Percentiles rank a stretch among this genome's conserved stretches.
Evolutionary conservation across 2,888 invertebrate species (phyloP).

Genomic region (Nymphalis c-album): DNA sequence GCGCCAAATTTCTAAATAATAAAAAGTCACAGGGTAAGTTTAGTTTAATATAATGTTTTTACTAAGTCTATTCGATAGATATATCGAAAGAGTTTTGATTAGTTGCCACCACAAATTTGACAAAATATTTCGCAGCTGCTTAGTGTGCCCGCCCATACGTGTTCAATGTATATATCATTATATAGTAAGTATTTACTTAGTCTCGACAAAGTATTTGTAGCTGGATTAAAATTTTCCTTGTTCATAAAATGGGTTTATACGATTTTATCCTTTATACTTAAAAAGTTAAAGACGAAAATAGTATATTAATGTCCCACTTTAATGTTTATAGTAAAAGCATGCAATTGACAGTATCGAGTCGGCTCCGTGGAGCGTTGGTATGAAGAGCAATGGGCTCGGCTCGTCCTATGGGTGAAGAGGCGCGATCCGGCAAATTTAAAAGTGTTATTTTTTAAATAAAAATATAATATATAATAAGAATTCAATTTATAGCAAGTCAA

Average conservation of each 20-base stretch:
- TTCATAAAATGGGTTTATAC: conserved; percentile 14
- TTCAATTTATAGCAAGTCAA: too few relatives aligned
- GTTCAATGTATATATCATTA: conserved; percentile 38
- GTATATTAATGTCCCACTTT: conserved; percentile 16
- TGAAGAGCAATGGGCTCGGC: conserved; percentile 44
- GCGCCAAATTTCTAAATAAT: too few relatives aligned
- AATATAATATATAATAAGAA: too few relatives aligned
- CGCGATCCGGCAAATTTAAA: conserved; percentile 39
- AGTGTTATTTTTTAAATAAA: too few relatives aligned
- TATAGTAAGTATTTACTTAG: conserved; percentile 40
- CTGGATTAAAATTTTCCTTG: conserved; percentile 40
- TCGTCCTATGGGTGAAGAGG: conserved; percentile 39
- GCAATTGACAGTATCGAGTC: conserved; percentile 49
- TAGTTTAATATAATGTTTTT: too few relatives aligned
- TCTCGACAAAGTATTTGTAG: conserved; percentile 36
- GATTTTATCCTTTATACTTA: conserved; percentile 30
- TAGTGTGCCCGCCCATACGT: background rate
- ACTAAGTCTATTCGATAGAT: too few relatives aligned
- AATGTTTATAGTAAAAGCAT: conserved; percentile 37
- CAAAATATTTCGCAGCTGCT: background rate
- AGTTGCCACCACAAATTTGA: too few relatives aligned
- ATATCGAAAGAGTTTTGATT: too few relatives aligned
- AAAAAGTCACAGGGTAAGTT: too few relatives aligned
- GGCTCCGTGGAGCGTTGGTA: conserved; percentile 40
- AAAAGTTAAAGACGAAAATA: conserved; percentile 28